phyloP scores from a whole-genome alignment of 1,140 invertebrate genomes.

The Bemisia tabaci region DNA sequence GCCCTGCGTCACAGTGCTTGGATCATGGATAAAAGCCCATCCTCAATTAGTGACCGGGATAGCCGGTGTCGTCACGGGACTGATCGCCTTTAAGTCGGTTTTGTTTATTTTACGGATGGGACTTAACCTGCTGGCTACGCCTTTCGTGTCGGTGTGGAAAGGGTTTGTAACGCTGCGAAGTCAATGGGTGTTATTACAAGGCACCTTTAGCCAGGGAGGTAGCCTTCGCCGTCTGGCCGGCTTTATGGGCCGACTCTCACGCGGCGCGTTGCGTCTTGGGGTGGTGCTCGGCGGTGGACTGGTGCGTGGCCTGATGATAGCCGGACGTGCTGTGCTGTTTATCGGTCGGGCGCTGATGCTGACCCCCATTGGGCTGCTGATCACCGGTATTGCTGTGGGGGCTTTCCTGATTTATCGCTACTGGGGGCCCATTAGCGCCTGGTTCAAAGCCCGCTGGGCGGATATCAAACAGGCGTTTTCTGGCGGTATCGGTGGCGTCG shows the following conservation, averaged over 20 bases:
- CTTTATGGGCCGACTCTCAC: background rate
- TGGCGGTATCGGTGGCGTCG: no score
- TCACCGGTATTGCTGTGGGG: background rate
- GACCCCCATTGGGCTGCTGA: background rate
- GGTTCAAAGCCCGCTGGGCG: background rate
- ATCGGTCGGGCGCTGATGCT: background rate
- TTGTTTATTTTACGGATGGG: no score
- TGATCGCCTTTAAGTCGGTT: no score
- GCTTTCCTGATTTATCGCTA: slow-evolving; percentile 2
- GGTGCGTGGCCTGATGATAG: background rate
- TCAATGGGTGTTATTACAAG: background rate
- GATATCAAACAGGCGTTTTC: no score
- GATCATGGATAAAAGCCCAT: no score
- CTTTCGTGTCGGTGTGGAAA: no score
- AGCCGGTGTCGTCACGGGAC: no score
- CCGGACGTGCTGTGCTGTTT: background rate
- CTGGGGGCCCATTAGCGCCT: background rate
- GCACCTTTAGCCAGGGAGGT: background rate
- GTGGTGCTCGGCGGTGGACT: background rate
- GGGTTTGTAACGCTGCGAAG: no score
- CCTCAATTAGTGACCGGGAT: no score
- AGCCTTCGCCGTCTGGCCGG: background rate
- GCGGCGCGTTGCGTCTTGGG: no score
- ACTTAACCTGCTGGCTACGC: no score
- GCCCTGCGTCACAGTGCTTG: no score